Base-by-base conservation (phyloP, 2,113 vertebrate genomes). In the Dipodomys merriami region DNA sequence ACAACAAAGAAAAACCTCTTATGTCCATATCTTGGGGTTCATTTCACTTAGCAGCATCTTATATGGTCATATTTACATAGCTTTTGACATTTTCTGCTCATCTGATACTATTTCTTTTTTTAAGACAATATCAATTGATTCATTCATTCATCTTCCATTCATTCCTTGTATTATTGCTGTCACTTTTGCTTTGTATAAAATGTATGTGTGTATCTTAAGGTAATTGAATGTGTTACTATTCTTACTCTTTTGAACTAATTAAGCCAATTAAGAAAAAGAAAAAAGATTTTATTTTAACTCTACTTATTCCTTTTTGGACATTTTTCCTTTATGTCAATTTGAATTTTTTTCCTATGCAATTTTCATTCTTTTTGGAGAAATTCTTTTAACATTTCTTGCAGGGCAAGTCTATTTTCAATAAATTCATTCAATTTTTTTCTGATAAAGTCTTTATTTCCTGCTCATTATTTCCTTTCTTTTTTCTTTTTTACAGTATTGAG, bases 221-320 rank as follows among this genome's bases (percentile, higher is more conserved):
- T 46, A 88, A 80, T 73, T 11, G 11, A 73, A 67, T 49, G 5
- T 12, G 46, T 78, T 71, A 1, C 72, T 88, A 23, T 4, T 83
- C 15, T 27, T 65, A 53, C 29, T 76, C 80, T 84, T 91, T 82
- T 88, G 44, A 79, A 35, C n/a, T n/a, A 25, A 87, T 88, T 46
- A 64, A 2, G 69, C 30, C 20, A 64, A 39, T 79, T 64, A 65
- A 44, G 11, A 74, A 79, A 35, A 89, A 64, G 33, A 80, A 68
- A 88, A 39, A 72, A 73, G 5, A 62, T 78, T 29, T 73, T 44
- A 79, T 23, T 39, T 79, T 67, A 35, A 0, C 33, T 69, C 33
- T 20, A 39, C 44, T 73, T 80, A 39, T 22, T 84, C 16, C 53
- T 84, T 84, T 27, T 76, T 25, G 49, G 0, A 49, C 65, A 1